Base-by-base conservation (phyloP, 1,140 invertebrate species). In the Drosophila melanica region DNA sequence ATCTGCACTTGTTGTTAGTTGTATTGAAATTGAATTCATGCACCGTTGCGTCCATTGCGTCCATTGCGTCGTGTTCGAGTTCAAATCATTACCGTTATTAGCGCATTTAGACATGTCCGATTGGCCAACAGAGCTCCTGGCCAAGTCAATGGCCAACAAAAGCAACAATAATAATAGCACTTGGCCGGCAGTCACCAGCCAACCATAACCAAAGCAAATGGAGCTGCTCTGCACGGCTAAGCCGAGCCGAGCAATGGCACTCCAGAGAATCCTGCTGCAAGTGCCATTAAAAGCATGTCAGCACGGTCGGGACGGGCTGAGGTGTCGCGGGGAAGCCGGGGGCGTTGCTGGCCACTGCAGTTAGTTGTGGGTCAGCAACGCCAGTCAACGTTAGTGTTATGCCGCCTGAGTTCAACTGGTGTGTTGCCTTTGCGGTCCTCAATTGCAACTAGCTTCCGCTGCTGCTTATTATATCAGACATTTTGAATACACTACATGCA, bases 11-110 rank as follows among this genome's bases (percentile, higher is more conserved):
- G 51, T 64, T 44, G 47, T 41, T 20, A 20, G 33, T 16, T 45
- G 27, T 62, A 62, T 60, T 68, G 71, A 87, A 81, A 89, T 79
- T 86, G 62, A 76, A 78, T 74, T 79, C 66, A 79, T 89, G 81
- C 75, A 65, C 47, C 64, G 42, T 48, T 85, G 77, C 69, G 51
- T 58, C 33, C 33, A 39, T 48, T 85, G 77, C 69, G 51, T 51
- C 33, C 33, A 39, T 35, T 39, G 27, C 48, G 54, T 45, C 18
- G 41, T 58, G 35, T 67, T 58, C 53, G 35, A 44, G 67, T 60
- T 57, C 23, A 58, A 73, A 71, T 71, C 72, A 70, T 75, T 70
- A 75, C 53, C 42, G 53, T 70, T 69, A 70, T 75, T 75, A 73
- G 58, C 55, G 16, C 60, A 45, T 60, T 68, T 67, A 47, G 16